Evolutionary conservation across 2,113 vertebrate genomes (phyloP).

Genomic region (Pangasianodon hypophthalmus): DNA sequence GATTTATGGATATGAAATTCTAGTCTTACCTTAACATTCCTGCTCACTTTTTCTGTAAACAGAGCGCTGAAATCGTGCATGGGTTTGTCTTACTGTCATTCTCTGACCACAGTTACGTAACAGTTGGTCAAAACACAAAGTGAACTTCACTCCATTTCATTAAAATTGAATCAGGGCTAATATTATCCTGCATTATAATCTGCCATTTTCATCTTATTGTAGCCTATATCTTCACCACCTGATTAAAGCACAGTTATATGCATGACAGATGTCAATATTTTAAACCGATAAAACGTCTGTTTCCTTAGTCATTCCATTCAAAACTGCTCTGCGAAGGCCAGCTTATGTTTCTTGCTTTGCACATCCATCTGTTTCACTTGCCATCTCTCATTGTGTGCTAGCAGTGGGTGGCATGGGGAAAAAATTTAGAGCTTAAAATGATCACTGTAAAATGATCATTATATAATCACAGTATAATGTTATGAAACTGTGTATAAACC

Average conservation of each 20-base stretch:
- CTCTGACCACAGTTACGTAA: background rate
- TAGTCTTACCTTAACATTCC: constrained; percentile 20
- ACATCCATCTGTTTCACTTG: constrained; percentile 6
- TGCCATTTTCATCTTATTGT: constrained; percentile 34
- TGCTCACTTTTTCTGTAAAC: background rate
- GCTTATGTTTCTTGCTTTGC: constrained; percentile 6
- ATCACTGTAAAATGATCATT: background rate
- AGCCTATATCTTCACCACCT: constrained; percentile 15
- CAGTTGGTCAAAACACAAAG: background rate
- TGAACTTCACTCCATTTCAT: constrained; percentile 18
- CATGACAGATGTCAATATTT: constrained; percentile 33
- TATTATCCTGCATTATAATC: constrained; percentile 27
- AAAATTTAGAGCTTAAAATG: background rate
- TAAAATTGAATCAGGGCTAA: constrained; percentile 31
- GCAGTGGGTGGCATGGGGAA: background rate
- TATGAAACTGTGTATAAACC: background rate
- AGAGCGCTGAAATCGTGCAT: background rate
- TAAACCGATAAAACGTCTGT: constrained; percentile 22
- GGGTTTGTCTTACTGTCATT: background rate
- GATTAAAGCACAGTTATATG: constrained; percentile 32
- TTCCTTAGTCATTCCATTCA: constrained; percentile 33
- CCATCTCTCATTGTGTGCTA: background rate
- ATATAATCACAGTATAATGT: background rate
- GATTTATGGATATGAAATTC: constrained; percentile 2
- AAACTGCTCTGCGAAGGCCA: constrained; percentile 1